Evolutionary conservation across 2,797 vertebrate genomes (phyloP), one percentile per base, ranked within the genome.

Genomic region (Oophaga sylvatica): DNA sequence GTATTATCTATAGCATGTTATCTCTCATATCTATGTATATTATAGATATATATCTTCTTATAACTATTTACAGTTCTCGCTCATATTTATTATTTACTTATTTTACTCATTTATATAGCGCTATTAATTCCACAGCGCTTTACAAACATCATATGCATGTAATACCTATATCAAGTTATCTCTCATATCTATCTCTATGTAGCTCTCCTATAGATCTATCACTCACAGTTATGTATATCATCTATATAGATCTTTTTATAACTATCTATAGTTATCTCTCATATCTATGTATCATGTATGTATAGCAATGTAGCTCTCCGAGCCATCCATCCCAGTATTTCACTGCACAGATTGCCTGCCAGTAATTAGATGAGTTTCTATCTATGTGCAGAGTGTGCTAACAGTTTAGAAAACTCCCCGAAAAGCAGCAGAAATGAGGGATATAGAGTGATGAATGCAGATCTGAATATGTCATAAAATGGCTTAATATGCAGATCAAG

Each of bases 401-500:
- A 83, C 73, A 67, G 62, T 83, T 84, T 48, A 80, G 60, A 35
- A 65, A 67, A 57, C 26, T 60, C 45, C 4, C 26, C 41, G n/a
- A 45, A 45, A 26, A 81, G 73, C 82, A 75, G 87, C 77, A 84
- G 26, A 65, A 83, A 82, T 81, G 80, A 15, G 68, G 76, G 67
- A 8, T 31, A 77, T 17, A 48, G 26, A 85, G 67, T 62, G 77
- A 75, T 80, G 76, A 68, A 68, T 85, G 70, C 80, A 85, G 31
- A 78, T 73, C 29, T 73, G 75, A 35, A 65, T 48, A 70, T 79
- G 71, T 60, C 77, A 83, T 79, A 83, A 83, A 89, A 83, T 71
- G 65, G 84, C 45, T 86, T 86, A 86, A 79, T 83, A 89, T 89
- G 88, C 88, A 89, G 75, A 89, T 89, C 63, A 83, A 83, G 87